Evolutionary conservation across 2,113 vertebrate genomes (phyloP).

Genomic region (Chlorodrepanis virens): DNA sequence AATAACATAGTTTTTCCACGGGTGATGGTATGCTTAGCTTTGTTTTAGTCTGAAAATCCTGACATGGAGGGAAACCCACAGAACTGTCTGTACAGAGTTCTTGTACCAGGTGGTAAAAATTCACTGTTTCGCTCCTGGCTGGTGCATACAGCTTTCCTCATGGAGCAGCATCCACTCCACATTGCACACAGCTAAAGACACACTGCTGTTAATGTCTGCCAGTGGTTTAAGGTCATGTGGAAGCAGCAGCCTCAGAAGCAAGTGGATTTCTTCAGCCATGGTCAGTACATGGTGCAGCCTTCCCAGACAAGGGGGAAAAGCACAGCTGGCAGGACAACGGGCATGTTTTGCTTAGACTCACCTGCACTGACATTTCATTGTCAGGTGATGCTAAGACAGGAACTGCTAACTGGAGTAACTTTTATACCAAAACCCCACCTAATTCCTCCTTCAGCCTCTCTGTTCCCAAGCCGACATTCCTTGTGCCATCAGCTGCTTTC

Average conservation of each 20-base stretch:
- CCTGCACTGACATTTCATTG: background rate
- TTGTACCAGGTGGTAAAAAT: background rate
- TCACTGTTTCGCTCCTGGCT: background rate
- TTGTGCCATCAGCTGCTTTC: background rate
- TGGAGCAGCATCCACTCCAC: background rate
- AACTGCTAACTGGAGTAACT: background rate
- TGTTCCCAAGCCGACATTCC: background rate
- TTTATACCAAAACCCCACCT: background rate
- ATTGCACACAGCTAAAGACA: background rate
- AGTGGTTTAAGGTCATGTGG: background rate
- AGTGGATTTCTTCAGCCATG: background rate
- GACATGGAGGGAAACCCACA: background rate
- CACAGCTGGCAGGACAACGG: background rate
- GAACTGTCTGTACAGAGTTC: background rate
- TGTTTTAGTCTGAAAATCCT: background rate
- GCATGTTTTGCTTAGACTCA: background rate
- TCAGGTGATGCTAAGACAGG: background rate
- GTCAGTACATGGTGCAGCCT: accelerated
- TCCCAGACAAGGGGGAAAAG: accelerated
- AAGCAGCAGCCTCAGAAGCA: background rate
- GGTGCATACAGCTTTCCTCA: background rate
- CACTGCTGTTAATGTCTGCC: background rate
- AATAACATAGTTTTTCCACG: background rate
- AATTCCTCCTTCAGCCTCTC: background rate
- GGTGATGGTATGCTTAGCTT: background rate